Evolutionary conservation across 2,888 invertebrate species (phyloP).

Genomic region (Meiosimyza decipiens): DNA sequence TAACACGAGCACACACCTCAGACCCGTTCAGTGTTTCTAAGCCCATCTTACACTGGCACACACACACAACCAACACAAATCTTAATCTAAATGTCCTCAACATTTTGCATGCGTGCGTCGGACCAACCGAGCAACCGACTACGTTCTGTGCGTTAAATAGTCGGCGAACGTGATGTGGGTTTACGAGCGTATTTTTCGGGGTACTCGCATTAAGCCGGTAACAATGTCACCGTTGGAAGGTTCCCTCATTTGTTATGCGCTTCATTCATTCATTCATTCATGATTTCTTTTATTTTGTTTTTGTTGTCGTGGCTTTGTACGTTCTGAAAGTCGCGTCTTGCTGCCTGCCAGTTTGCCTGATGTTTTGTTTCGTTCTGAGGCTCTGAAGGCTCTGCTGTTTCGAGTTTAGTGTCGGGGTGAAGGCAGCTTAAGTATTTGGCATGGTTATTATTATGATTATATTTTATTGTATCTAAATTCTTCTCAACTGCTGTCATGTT

Average conservation of each 20-base stretch:
- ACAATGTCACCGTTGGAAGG: constrained; percentile 39
- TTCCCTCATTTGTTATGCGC: constrained; percentile 35
- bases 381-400: not conserved
- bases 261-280: constrained; percentile 42
- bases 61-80: constrained; percentile 17
- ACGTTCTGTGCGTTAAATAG: constrained; percentile 34
- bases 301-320: not conserved
- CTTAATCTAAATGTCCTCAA: constrained; percentile 34
- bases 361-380: not conserved
- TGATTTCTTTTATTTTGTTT: constrained; percentile 29
- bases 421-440: constrained; percentile 29
- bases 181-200: constrained; percentile 29
- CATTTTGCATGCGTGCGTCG: not conserved
- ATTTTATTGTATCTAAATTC: constrained; percentile 45
- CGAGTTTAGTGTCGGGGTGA: not conserved
- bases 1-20: not conserved
- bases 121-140: not conserved
- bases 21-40: not conserved
- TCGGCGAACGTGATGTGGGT: constrained; percentile 38
- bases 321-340: not conserved
- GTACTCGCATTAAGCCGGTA: constrained; percentile 15
- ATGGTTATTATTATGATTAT: constrained; percentile 28
- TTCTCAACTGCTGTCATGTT: constrained; percentile 49
- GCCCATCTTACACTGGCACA: not conserved
- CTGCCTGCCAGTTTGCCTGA: not conserved